Conservation (phyloP, 2,888 invertebrate species). For the Hypsopygia costalis region DNA sequence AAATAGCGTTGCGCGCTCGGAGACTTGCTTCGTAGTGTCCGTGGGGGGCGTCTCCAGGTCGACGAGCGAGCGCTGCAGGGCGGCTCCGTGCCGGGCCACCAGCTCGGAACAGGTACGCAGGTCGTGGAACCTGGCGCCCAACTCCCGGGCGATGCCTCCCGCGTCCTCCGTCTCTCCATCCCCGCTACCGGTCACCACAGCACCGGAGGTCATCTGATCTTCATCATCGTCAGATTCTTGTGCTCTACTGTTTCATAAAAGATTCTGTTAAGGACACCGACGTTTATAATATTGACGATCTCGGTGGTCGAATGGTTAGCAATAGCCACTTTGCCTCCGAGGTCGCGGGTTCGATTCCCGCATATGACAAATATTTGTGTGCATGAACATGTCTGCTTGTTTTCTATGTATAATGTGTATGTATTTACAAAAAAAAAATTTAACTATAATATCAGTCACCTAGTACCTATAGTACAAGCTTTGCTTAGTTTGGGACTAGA, state of each 20-base stretch:
- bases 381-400: no score
- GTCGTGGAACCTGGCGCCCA: conserved; percentile 90
- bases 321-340: no score
- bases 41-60: conserved; percentile 88
- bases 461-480: no score
- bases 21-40: conserved; percentile 92
- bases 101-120: conserved; percentile 95
- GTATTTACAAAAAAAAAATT: no score
- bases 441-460: no score
- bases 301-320: neutral
- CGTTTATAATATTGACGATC: neutral
- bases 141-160: conserved; percentile 84
- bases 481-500: no score
- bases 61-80: conserved; percentile 88
- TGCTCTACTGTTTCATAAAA: conserved; percentile 65
- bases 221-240: conserved; percentile 89
- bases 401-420: no score
- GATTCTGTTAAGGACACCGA: no score
- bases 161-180: conserved; percentile 80
- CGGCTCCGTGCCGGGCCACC: conserved; percentile 92
- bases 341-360: no score
- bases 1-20: conserved; percentile 96
- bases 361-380: no score
- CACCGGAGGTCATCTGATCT: conserved; percentile 80
- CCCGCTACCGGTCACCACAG: conserved; percentile 66